These are phyloP conservation scores for Poliocrania exsul DNA, from an alignment of 2,797 vertebrate species.

Conservation along the genomic window DNA sequence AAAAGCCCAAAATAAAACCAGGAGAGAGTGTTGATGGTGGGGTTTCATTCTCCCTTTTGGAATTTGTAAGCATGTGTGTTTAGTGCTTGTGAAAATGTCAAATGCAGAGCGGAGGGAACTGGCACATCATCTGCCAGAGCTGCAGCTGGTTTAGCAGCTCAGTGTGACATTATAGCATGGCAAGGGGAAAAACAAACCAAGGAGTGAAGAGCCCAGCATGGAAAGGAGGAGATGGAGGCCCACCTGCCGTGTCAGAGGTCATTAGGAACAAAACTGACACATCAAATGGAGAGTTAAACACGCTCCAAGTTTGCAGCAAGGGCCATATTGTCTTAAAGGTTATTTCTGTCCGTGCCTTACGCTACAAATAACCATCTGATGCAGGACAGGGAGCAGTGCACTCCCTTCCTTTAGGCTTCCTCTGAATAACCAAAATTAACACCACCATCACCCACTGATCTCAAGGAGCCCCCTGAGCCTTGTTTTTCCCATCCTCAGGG, in stretches of 20 bases:
- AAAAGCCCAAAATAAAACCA: neutral
- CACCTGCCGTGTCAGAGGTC: neutral
- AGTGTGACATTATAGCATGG: neutral
- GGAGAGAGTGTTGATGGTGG: accelerated
- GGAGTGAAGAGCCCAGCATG: accelerated
- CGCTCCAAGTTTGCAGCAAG: neutral
- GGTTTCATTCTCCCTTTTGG: neutral
- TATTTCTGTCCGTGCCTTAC: neutral
- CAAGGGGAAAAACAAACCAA: neutral
- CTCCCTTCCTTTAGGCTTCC: neutral
- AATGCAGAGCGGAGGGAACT: conserved; percentile 8
- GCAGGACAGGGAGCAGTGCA: accelerated
- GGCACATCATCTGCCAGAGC: conserved; percentile 43
- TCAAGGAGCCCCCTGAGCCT: neutral
- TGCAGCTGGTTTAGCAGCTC: conserved; percentile 51
- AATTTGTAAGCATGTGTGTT: neutral
- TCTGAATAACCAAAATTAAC: neutral
- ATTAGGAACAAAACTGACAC: neutral
- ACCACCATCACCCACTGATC: too few relatives aligned
- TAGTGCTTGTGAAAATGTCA: conserved; percentile 31
- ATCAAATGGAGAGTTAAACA: neutral
- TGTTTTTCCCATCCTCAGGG: neutral
- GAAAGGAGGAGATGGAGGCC: neutral
- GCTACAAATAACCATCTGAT: neutral
- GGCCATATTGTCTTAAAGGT: neutral